Conservation (phyloP, 2,797 vertebrate genomes). For the Cynopterus sphinx region DNA sequence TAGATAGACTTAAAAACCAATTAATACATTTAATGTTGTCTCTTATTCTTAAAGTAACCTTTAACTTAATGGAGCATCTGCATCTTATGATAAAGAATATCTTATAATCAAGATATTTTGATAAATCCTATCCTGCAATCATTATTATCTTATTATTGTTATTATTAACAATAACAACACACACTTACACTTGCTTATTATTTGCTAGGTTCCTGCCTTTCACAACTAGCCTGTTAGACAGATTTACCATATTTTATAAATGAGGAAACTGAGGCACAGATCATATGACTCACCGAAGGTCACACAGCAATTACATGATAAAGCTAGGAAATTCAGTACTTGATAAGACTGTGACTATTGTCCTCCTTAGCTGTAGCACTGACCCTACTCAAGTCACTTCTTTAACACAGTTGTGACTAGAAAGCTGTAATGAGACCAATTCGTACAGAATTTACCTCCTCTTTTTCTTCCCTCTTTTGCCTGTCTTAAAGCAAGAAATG, state of each 20-base stretch:
- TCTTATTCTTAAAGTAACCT: background rate
- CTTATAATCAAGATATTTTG: background rate
- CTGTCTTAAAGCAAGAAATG: background rate
- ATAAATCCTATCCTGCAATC: background rate
- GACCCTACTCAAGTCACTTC: background rate
- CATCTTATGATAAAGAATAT: background rate
- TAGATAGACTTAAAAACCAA: constrained; percentile 22
- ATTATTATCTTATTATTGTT: background rate
- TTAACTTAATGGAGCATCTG: background rate
- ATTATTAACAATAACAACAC: background rate
- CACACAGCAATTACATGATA: background rate
- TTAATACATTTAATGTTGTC: background rate
- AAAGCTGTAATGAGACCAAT: background rate
- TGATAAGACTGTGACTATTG: background rate
- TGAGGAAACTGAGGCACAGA: background rate
- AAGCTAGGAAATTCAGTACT: background rate
- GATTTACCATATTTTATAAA: background rate
- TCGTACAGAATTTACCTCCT: background rate
- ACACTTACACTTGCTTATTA: background rate
- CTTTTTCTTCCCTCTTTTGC: background rate
- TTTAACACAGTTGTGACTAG: background rate
- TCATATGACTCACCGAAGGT: background rate
- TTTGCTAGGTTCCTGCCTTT: background rate
- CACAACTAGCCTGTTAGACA: background rate
- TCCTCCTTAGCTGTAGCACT: background rate